Evolutionary conservation across 2,797 vertebrate genomes (phyloP).

Genomic region (Oreonectes daqikongensis): DNA sequence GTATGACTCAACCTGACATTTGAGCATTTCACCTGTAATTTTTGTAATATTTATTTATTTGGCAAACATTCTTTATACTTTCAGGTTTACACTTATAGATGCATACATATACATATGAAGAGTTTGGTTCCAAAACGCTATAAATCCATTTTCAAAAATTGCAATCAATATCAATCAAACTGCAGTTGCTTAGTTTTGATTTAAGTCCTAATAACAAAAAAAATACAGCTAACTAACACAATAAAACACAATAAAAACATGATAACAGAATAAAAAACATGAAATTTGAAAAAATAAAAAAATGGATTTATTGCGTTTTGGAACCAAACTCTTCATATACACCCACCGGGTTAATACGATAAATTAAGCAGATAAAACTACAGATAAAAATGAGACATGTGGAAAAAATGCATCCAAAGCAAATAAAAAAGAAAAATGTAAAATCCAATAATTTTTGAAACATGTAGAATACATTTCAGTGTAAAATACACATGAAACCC

Average conservation of each 20-base stretch:
- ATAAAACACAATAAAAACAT: too few species aligned
- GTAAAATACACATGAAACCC: too few species aligned
- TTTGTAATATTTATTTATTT: slow-evolving; percentile 42
- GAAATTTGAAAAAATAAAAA: too few species aligned
- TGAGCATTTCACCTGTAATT: slow-evolving; percentile 33
- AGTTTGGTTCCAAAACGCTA: too few species aligned
- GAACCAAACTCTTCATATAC: too few species aligned
- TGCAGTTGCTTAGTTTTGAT: too few species aligned
- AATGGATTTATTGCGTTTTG: too few species aligned
- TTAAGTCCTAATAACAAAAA: too few species aligned
- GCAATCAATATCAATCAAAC: too few species aligned
- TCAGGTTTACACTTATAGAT: slow-evolving; percentile 9
- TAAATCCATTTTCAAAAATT: too few species aligned
- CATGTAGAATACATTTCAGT: not conserved
- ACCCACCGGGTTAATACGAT: slow-evolving; percentile 20
- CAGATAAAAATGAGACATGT: slow-evolving; percentile 29
- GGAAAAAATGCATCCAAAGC: slow-evolving; percentile 10
- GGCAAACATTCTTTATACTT: slow-evolving; percentile 1
- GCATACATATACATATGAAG: slow-evolving; percentile 10
- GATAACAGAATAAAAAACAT: too few species aligned
- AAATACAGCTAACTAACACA: too few species aligned
- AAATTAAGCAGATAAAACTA: slow-evolving; percentile 30
- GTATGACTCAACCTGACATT: slow-evolving; percentile 45
- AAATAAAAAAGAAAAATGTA: slow-evolving; percentile 10
- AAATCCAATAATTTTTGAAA: not conserved